Evolutionary conservation across 2,113 vertebrate genomes (phyloP), one percentile per base, ranked within the genome.

Genomic region (Leucopternis melanops): DNA sequence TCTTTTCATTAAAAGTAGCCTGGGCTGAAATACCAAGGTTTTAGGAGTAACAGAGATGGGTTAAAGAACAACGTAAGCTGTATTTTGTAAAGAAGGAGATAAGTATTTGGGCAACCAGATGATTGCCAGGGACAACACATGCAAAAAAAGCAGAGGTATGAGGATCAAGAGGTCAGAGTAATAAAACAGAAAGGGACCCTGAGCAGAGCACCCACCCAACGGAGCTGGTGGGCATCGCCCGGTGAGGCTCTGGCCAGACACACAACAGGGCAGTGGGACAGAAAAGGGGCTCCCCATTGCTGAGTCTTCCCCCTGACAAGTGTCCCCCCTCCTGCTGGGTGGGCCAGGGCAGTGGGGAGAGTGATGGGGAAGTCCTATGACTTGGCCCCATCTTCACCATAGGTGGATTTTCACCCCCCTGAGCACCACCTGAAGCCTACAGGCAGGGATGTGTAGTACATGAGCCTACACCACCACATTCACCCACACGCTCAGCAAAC

Each of bases 191-290:
- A 13, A 63, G 26, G 22, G 42, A 73, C 23, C 10, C 49, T 47
- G 15, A 78, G 57, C 38, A 58, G 34, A 77, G 18, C 36, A 75
- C 49, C 42, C 70, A 70, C 22, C 49, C 23, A 34, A 20, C 3
- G 14, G 31, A 61, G 40, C n/a, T 17, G 11, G 25, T 0, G 0
- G n/a, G 18, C 31, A 58, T 17, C 3, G 1, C 17, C 25, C 4
- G 1, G 15, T 11, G 6, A 4, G 31, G 40, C 26, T 79, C 86
- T 29, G 38, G 32, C 29, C 50, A 57, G 45, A 31, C 38, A 71
- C 57, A 31, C 23, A 71, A 26, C 19, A 79, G 20, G 54, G 25
- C 27, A 40, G 49, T 13, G 36, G 36, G 47, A 79, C 20, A 81
- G 75, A 65, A 81, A 71, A 5, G 7, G 31, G 19, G 19, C 7